Base-by-base conservation (phyloP, 2,797 vertebrate species). In the Cryptoblepharus egeriae region DNA sequence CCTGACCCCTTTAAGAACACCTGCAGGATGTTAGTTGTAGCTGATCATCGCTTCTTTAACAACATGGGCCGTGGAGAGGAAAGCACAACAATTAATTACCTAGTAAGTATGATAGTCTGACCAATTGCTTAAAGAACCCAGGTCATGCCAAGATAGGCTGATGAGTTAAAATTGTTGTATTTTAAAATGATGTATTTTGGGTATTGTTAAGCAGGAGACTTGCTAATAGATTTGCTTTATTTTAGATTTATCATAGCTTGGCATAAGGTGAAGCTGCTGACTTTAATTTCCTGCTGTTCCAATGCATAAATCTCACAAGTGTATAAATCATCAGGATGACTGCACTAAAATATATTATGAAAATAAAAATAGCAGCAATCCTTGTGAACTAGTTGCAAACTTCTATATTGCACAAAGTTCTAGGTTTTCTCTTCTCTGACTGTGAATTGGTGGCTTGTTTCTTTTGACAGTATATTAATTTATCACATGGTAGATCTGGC, bases 21-120 rank as follows among this genome's bases (percentile, higher is more conserved):
- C 0, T 99, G 99, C 89, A 97, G 97, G 52, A 94, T 99, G 92
- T 80, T 99, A 90, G 96, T 99, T 83, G 99, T 99, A 16, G 99
- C 99, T 35, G 99, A 99, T 90, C 97, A 99, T 93, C 98, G 98
- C 75, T 99, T 99, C 91, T 99, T 97, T 90, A 93, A 89, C 75
- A 94, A 98, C 93, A 99, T 99, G 98, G 99, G 99, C 37, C 96
- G 98, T 4, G 95, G 96, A 85, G 97, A 99, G 82, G 98, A 99
- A 95, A 99, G 98, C 63, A 97, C 98, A 63, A 99, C 99, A 0
- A 97, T 99, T 77, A 99, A 99, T 91, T 99, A 99, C 91, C 93
- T 99, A 94, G 99, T 99, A 83, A 93, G 97, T 88, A 80, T 84
- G 32, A 11, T 3, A 8, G 0, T 20, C 5, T 72, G 15, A n/a